These are phyloP conservation scores for Oryzias melastigma DNA, from an alignment of 2,113 vertebrate species.

Conservation along the genomic window DNA sequence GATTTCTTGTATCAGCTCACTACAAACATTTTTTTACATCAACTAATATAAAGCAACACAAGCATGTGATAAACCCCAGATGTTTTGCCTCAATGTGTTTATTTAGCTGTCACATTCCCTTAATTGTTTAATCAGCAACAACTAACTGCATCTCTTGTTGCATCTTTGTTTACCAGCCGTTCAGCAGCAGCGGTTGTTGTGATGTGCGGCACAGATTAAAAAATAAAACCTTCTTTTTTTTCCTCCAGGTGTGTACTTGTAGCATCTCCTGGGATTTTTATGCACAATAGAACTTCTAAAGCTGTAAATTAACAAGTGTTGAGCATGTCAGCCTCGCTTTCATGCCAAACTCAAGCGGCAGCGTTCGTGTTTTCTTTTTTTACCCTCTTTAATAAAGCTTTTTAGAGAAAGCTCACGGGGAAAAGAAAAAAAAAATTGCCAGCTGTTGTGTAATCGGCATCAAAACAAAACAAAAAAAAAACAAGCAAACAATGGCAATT, in stretches of 20 bases:
- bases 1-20: constrained; percentile 27
- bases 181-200: constrained; percentile 48
- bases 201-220: constrained; percentile 34
- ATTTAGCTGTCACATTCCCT: constrained; percentile 58
- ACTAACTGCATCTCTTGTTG: constrained; percentile 67
- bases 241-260: constrained; percentile 54
- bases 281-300: constrained; percentile 21
- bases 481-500: too few species aligned
- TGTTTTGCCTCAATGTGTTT: constrained; percentile 57
- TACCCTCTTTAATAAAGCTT: too few species aligned
- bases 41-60: constrained; percentile 17
- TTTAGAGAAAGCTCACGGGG: too few species aligned
- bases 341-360: not conserved
- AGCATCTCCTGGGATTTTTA: constrained; percentile 59
- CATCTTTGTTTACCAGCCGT: constrained; percentile 66
- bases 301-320: constrained; percentile 45
- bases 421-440: too few species aligned
- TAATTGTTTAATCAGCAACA: constrained; percentile 64
- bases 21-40: not conserved
- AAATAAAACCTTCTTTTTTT: too few species aligned
- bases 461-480: too few species aligned
- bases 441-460: too few species aligned
- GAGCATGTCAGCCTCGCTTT: not conserved
- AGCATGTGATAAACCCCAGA: constrained; percentile 33
- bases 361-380: not conserved